Conservation (phyloP, 1,140 invertebrate genomes). For the Centruroides sculpturatus region DNA sequence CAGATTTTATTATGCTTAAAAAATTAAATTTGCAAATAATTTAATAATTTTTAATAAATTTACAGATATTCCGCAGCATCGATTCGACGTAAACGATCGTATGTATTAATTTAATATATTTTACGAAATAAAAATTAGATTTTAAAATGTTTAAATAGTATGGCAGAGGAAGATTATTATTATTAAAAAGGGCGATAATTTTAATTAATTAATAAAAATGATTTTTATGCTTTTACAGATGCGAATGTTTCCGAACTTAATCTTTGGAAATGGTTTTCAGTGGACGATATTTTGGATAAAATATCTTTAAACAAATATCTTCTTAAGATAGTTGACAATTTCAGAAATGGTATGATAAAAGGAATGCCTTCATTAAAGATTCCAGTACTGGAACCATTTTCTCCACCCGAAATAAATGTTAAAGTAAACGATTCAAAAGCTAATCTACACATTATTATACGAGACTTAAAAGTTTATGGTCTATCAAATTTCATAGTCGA, state of each 20-base stretch:
- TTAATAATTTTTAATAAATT: too few relatives aligned
- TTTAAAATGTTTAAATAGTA: too few relatives aligned
- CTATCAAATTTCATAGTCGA: not conserved
- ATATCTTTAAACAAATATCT: constrained; percentile 7
- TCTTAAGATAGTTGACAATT: constrained; percentile 10
- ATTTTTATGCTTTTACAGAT: too few relatives aligned
- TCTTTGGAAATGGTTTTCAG: not conserved
- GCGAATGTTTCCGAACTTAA: not conserved
- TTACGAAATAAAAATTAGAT: too few relatives aligned
- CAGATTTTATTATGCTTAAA: too few relatives aligned
- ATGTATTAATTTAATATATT: too few relatives aligned
- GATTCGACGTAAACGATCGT: too few relatives aligned
- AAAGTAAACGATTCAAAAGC: constrained; percentile 4
- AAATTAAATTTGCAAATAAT: too few relatives aligned
- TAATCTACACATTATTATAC: not conserved
- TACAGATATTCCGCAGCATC: too few relatives aligned
- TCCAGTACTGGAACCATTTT: constrained; percentile 12
- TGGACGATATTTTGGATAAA: not conserved
- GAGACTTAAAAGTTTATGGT: not conserved
- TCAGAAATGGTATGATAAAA: constrained; percentile 7
- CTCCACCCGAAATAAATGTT: constrained; percentile 3
- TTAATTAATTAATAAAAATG: too few relatives aligned
- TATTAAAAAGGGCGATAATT: too few relatives aligned
- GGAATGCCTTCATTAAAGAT: constrained; percentile 8
- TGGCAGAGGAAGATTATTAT: too few relatives aligned